Evolutionary conservation across 2,888 invertebrate genomes (phyloP), one percentile per base, ranked within the genome.

Genomic region (Athalia circularis): DNA sequence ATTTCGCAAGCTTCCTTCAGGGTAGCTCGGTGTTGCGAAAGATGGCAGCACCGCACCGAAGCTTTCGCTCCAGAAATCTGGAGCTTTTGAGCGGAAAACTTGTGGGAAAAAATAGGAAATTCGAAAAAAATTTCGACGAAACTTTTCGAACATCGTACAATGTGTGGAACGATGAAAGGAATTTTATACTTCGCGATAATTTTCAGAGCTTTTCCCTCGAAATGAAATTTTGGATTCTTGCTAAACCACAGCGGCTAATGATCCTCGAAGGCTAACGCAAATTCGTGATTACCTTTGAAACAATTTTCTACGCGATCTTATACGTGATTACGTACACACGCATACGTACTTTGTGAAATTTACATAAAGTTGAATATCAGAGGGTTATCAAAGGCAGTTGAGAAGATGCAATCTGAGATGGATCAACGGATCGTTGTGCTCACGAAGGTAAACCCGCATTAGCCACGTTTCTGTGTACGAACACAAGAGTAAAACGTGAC

Each of bases 41-140:
- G 75, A 75, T 75, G 75, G 75, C 75, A 62, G 15, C 75, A 75
- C 75, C 52, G 6, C 13, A 9, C 75, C 9, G 62, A 29, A 64
- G 64, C 75, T 61, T 75, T 62, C 5, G 5, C 15, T 5, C 7
- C 52, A 29, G 62, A 8, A 62, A 29, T 64, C 15, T 62, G 48
- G n/a, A 75, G 62, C 75, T 75, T 52, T 15, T 52, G 11, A n/a
- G 6, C 29, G 52, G 6, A 54, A 54, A 68, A 78, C 68, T 80
- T 65, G 57, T 74, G 68, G 68, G 77, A 64, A 74, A 65, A 79
- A 79, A 65, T 77, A 77, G 68, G 82, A 82, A 80, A 79, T n/a
- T 47, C 5, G 13, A 3, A 70, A 29, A 29, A 29, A 29, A 47
- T 59, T 6, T 54, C 7, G 7, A 6, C 54, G 54, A 54, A 54